Evolutionary conservation across 2,113 vertebrate genomes (phyloP).

Genomic region (Osmerus eperlanus): DNA sequence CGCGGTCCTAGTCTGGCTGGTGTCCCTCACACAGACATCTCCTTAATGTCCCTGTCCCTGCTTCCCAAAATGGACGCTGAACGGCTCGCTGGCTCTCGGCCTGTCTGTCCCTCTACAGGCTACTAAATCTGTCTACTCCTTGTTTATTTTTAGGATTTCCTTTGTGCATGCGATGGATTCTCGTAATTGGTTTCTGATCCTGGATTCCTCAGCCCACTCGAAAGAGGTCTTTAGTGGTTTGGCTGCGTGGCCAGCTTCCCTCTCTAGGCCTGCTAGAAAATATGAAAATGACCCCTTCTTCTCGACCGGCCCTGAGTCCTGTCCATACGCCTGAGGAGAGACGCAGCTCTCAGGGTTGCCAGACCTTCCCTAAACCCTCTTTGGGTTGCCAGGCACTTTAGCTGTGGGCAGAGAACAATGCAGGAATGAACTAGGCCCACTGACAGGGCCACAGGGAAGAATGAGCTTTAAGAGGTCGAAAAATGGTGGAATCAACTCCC

Average conservation of each 20-base stretch:
- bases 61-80: too few species aligned
- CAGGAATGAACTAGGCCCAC: constrained; percentile 17
- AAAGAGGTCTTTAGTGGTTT: constrained; percentile 39
- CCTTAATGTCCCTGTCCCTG: too few species aligned
- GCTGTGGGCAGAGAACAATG: constrained; percentile 17
- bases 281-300: constrained; percentile 41
- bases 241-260: constrained; percentile 13
- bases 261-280: constrained; percentile 20
- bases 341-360: constrained; percentile 19
- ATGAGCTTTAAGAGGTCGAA: neutral
- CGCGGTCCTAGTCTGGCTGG: too few species aligned
- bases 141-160: constrained; percentile 41
- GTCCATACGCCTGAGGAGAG: constrained; percentile 17
- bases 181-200: constrained; percentile 29
- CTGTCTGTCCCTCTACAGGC: too few species aligned
- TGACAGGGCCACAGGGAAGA: constrained; percentile 11
- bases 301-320: constrained; percentile 18
- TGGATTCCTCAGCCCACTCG: constrained; percentile 26
- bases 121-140: neutral
- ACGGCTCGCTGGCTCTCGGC: too few species aligned
- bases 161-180: constrained; percentile 21
- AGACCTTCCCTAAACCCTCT: constrained; percentile 10
- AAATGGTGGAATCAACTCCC: too few species aligned
- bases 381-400: constrained; percentile 18
- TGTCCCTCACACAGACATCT: too few species aligned